phyloP scores from a whole-genome alignment of 2,113 vertebrate species.

The Lepus timidus region DNA sequence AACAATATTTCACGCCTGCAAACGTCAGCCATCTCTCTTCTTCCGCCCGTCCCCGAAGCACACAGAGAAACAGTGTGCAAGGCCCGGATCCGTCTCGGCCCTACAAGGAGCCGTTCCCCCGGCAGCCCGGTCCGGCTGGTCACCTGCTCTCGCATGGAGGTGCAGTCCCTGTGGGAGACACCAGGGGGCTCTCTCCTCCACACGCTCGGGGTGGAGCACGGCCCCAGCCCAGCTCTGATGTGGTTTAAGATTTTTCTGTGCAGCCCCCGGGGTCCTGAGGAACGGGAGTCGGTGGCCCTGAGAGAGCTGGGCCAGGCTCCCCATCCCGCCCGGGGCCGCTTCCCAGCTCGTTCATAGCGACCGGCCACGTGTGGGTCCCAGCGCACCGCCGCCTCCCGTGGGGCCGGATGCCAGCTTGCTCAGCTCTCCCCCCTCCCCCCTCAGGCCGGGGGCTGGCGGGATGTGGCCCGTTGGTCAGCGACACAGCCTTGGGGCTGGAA shows the following conservation, averaged over 20 bases:
- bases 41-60: background rate
- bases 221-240: no score
- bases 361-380: no score
- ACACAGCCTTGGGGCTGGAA: background rate
- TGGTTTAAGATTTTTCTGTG: no score
- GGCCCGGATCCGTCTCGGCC: rapidly evolving
- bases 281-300: background rate
- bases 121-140: rapidly evolving
- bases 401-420: background rate
- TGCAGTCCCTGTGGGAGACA: no score
- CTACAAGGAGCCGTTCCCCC: background rate
- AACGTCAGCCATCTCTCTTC: rapidly evolving
- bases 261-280: background rate
- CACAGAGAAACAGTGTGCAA: rapidly evolving
- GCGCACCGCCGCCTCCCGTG: rapidly evolving
- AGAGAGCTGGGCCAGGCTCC: background rate
- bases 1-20: rapidly evolving
- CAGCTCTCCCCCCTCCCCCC: no score
- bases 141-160: background rate
- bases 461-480: no score
- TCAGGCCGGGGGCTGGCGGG: no score
- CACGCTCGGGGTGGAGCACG: no score
- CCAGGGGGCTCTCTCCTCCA: no score
- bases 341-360: background rate
- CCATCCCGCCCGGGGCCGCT: rapidly evolving